phyloP scores from a whole-genome alignment of 2,797 vertebrate species.

The Prunella strophiata region DNA sequence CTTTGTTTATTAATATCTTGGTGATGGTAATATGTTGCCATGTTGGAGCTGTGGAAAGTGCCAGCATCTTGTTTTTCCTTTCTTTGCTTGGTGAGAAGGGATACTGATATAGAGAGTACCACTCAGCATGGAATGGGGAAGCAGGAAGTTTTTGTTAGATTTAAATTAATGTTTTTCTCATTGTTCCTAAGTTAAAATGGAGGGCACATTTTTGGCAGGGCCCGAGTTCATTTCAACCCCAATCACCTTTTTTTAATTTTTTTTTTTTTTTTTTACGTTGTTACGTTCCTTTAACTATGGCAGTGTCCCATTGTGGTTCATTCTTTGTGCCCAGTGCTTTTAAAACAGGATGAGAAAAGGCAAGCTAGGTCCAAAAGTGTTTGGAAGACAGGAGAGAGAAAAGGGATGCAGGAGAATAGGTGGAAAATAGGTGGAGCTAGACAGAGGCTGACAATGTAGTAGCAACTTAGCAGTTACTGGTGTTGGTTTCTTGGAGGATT shows the following conservation, averaged over 20 bases:
- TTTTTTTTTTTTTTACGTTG: not conserved
- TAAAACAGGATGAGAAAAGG: not conserved
- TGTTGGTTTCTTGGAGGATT: not conserved
- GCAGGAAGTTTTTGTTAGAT: not conserved
- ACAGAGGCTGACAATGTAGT: not conserved
- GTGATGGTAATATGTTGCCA: not conserved
- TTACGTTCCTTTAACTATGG: not conserved
- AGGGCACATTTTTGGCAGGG: not conserved
- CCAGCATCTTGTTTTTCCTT: not conserved
- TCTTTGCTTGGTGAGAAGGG: not conserved
- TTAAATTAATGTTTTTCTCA: not conserved
- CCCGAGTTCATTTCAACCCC: not conserved
- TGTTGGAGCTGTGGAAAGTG: not conserved
- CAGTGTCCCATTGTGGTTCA: not conserved
- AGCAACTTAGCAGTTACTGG: not conserved
- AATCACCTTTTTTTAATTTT: not conserved
- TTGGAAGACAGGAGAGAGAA: not conserved
- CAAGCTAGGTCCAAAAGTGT: not conserved
- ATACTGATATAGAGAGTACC: not conserved
- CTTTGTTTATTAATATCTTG: not conserved
- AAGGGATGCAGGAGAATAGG: not conserved
- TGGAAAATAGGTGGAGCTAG: not conserved
- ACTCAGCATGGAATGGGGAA: not conserved
- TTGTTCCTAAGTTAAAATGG: not conserved
- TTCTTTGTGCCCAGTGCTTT: not conserved